Conservation (phyloP, 2,113 vertebrate genomes). For the Myotis lucifugus region DNA sequence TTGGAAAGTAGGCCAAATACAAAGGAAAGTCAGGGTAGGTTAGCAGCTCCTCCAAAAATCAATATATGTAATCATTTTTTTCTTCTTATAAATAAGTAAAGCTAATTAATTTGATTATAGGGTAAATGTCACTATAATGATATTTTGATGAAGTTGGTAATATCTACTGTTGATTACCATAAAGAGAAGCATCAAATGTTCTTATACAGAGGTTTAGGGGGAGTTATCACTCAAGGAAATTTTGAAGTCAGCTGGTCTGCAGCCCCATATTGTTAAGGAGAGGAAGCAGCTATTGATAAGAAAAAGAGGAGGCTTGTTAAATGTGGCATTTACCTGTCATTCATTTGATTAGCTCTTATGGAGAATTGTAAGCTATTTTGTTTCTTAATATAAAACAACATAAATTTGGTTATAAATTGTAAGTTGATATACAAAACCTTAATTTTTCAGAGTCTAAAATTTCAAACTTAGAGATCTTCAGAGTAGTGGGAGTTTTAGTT, state of each 20-base stretch:
- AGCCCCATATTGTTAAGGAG: neutral
- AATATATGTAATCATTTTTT: neutral
- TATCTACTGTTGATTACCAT: neutral
- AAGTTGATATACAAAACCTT: neutral
- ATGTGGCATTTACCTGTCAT: neutral
- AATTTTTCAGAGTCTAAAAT: neutral
- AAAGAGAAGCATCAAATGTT: neutral
- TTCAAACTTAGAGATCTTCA: neutral
- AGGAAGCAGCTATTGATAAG: neutral
- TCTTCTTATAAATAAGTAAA: constrained; percentile 13
- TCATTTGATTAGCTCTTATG: neutral
- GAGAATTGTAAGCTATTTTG: neutral
- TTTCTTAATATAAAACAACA: neutral
- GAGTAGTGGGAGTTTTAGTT: neutral
- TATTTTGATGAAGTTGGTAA: neutral
- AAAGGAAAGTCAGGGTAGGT: neutral
- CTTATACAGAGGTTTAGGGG: neutral
- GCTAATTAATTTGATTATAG: neutral
- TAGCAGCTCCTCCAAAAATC: neutral
- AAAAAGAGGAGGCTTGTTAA: neutral
- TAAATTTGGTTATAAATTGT: neutral
- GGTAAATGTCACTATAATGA: neutral
- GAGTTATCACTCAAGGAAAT: neutral
- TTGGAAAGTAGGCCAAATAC: neutral
- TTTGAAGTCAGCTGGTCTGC: neutral